Conservation (phyloP, 2,797 vertebrate genomes). For the Pseudochirops cupreus region DNA sequence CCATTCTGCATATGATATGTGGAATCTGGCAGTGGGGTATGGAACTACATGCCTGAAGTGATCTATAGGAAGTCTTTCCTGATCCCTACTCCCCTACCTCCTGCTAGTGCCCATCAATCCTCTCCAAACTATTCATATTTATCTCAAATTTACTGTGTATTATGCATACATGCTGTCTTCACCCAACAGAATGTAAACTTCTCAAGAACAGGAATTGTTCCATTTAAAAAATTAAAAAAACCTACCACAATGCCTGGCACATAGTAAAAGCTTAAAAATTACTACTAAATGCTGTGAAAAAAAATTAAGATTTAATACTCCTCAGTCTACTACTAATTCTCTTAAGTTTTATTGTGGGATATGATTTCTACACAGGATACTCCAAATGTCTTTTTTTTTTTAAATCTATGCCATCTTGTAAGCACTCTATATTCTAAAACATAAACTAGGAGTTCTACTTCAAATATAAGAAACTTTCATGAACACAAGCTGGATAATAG, state of each 20-base stretch:
- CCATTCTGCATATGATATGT: neutral
- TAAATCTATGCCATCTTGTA: constrained; percentile 6
- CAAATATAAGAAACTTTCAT: neutral
- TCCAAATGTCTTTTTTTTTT: neutral
- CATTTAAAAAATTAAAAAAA: neutral
- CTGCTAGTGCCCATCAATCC: neutral
- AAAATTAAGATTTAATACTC: neutral
- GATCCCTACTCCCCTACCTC: neutral
- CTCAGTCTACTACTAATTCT: neutral
- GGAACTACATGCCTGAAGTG: neutral
- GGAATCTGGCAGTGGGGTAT: neutral
- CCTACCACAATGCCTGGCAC: neutral
- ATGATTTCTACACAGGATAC: neutral
- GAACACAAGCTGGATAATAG: neutral
- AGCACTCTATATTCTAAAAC: neutral
- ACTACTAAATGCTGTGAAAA: neutral
- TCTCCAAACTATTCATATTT: neutral
- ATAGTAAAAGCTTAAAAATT: neutral
- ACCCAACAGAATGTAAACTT: neutral
- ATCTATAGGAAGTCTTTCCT: neutral
- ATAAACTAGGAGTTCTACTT: neutral
- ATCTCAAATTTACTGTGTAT: neutral
- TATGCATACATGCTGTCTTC: neutral
- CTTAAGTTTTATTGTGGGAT: neutral
- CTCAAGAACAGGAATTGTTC: neutral